Base-by-base conservation (phyloP, 2,113 vertebrate genomes). In the Azemiops feae region DNA sequence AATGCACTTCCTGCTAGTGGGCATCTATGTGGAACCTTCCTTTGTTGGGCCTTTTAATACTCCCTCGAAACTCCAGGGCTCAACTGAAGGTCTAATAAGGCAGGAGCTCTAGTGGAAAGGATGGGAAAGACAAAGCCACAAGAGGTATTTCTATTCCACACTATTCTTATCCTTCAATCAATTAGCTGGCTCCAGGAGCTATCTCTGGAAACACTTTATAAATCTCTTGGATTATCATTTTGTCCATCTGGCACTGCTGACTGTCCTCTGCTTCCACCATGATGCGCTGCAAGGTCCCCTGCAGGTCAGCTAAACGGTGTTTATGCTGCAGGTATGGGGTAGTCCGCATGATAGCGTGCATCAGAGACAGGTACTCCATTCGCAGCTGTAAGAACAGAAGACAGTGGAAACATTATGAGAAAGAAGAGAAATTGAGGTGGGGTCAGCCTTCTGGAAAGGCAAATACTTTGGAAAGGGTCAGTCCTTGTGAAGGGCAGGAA, bases 281-380 rank as follows among this genome's bases (percentile, higher is more conserved):
- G 95, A 99, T 99, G 94, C 99, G 98, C 92, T 98, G 98, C 96
- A 99, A 95, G 4, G 97, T 98, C 69, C 98, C 98, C 96, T 98
- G 98, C 96, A 99, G 98, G 97, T 99, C 99, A 0, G 97, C 27
- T 1, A 99, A 97, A 45, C 99, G 98, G 97, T 99, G 99, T 95
- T 97, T 98, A 96, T 99, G 99, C 96, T 99, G 98, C 81, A 99
- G 97, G 96, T 99, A 99, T 94, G 98, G 98, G 0, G 99, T 99
- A 92, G 99, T 98, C 97, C 98, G 98, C 90, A 99, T 98, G 95
- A 99, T 98, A 12, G 99, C 98, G 52, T 99, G 98, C 99, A 99
- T 99, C 97, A 99, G 98, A 86, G 99, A 99, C 2, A 99, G 98
- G 96, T 99, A 99, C 96, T 99, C 99, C 99, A 99, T 99, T 93